These are phyloP conservation scores for Urocyon cinereoargenteus DNA, from an alignment of 2,797 vertebrate genomes.

Conservation along the genomic window DNA sequence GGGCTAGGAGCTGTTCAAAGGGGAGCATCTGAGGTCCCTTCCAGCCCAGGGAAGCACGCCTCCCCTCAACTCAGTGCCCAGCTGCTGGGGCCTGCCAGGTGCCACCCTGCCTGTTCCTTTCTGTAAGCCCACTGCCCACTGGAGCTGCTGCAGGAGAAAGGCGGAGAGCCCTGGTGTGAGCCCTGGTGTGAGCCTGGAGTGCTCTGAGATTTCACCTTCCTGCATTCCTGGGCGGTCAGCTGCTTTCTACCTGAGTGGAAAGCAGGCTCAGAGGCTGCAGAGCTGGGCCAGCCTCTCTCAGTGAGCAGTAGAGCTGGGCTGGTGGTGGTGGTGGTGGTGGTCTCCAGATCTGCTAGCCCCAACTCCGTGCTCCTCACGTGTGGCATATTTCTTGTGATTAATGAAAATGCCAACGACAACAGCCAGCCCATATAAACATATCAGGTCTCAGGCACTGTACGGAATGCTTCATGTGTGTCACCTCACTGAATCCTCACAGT, in stretches of 20 bases:
- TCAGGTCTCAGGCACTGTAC: not conserved
- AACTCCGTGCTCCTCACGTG: not conserved
- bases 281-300: not conserved
- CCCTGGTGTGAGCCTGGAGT: too few relatives aligned
- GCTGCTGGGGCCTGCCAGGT: not conserved
- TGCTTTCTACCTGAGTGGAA: not conserved
- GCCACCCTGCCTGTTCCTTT: not conserved
- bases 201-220: not conserved
- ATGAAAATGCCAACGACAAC: not conserved
- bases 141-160: not conserved
- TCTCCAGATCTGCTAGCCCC: not conserved
- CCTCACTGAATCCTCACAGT: too few relatives aligned
- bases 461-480: rapidly evolving
- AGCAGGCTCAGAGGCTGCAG: not conserved
- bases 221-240: rapidly evolving
- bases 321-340: too few relatives aligned
- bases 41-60: not conserved
- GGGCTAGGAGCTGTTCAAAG: not conserved
- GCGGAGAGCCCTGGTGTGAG: not conserved
- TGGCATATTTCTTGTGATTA: not conserved
- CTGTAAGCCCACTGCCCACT: not conserved
- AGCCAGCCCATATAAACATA: not conserved
- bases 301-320: not conserved
- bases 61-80: not conserved
- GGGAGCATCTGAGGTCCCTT: not conserved